Conservation (phyloP, 2,888 invertebrate species). For the Invenusta paracnida region DNA sequence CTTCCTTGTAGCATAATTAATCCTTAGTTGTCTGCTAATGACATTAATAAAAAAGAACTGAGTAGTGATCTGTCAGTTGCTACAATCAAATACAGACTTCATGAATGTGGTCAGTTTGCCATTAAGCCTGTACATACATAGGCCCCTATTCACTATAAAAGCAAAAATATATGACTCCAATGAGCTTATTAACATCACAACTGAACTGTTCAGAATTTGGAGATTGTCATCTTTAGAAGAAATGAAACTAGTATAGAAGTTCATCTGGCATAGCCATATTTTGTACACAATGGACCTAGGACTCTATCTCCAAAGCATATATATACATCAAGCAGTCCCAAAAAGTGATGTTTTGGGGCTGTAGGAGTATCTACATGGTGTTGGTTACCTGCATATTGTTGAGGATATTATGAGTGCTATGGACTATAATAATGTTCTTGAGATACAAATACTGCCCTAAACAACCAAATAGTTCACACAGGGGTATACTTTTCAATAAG, state of each 20-base stretch:
- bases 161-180: background rate
- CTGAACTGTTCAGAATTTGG: background rate
- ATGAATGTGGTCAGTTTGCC: background rate
- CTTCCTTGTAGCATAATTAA: background rate
- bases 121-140: background rate
- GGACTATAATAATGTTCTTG: background rate
- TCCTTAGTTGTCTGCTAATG: background rate
- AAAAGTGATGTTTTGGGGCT: conserved; percentile 14
- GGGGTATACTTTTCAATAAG: background rate
- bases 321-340: background rate
- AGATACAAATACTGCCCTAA: background rate
- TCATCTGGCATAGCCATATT: background rate
- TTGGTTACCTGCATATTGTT: background rate
- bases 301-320: background rate
- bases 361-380: conserved; percentile 1
- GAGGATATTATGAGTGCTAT: background rate
- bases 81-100: background rate
- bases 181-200: background rate
- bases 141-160: background rate
- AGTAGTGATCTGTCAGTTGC: background rate
- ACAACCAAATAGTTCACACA: background rate
- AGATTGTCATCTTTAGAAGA: background rate
- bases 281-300: background rate
- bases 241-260: background rate
- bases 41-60: background rate